Base-by-base conservation (phyloP, 2,888 invertebrate species). In the Agrilus cyanescens region DNA sequence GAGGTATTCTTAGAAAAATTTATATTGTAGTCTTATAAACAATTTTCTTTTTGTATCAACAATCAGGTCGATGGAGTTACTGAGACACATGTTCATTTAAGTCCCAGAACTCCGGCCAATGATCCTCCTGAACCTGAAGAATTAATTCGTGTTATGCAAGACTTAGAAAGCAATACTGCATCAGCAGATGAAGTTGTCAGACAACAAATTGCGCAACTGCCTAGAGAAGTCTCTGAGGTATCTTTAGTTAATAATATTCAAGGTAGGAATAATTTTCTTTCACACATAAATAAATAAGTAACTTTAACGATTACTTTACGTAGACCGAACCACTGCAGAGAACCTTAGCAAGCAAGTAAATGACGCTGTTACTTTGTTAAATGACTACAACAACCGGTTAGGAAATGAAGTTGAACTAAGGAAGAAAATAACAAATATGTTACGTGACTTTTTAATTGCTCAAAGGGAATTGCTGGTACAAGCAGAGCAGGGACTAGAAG, bases 121-220 rank as follows among this genome's bases (percentile, higher is more conserved):
- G 90, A 91, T 60, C 87, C 90, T 1, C 90, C 91, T 1, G 90
- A 95, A 68, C 85, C 94, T 1, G 93, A 95, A 59, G 91, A 93
- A 57, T 73, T 96, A 25, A 83, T 95, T 46, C 88, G 86, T 69
- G 80, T 79, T 2, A 70, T 85, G 43, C 72, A 85, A 66, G 89
- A 89, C 54, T 71, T 96, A 56, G 96, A 96, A 66, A 87, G 87
- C 57, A 90, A 89, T 58, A 89, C 93, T 45, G 94, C 96, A 2
- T 95, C 95, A 0, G 88, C 91, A 56, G 96, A 96, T 72, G 95
- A 93, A 49, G 79, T 80, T 1, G 88, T 94, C 2, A 71, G 96
- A 50, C 91, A 95, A 64, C 80, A 85, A 60, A 96, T 96, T 53
- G 93, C 95, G 0, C 89, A 87, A 44, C 72, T 96, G 40, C 96